Evolutionary conservation across 2,888 invertebrate genomes (phyloP).

Genomic region (Hemaris fuciformis): DNA sequence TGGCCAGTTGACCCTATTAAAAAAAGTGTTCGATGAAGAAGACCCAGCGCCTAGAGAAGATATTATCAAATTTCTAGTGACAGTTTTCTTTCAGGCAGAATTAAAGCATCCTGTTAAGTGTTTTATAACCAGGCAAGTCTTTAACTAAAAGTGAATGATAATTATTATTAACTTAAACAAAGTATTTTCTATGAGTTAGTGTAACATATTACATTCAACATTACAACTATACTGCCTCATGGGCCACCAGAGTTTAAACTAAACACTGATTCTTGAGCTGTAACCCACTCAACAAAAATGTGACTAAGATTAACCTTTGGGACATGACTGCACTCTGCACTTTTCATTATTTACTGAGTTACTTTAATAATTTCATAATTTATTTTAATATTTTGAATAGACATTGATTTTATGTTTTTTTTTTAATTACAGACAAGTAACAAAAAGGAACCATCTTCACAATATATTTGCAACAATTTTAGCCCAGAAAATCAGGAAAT

Average conservation of each 20-base stretch:
- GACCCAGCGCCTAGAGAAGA: slow-evolving; percentile 23
- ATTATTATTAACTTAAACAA: slow-evolving; percentile 4
- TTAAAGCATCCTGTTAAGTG: slow-evolving; percentile 69
- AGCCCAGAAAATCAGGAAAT: slow-evolving; percentile 34
- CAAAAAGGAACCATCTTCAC: slow-evolving; percentile 46
- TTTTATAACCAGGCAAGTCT: slow-evolving; percentile 55
- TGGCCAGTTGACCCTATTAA: slow-evolving; percentile 52
- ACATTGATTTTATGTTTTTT: too few relatives aligned
- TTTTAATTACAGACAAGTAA: slow-evolving; percentile 54
- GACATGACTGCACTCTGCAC: too few relatives aligned
- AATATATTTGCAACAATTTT: slow-evolving; percentile 44
- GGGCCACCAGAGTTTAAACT: too few relatives aligned
- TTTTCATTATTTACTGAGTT: too few relatives aligned
- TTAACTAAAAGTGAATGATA: not conserved
- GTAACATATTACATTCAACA: too few relatives aligned
- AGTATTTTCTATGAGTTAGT: too few relatives aligned
- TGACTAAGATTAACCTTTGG: too few relatives aligned
- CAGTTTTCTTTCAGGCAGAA: slow-evolving; percentile 55
- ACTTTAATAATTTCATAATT: too few relatives aligned
- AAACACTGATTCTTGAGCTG: too few relatives aligned
- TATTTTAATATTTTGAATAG: not conserved
- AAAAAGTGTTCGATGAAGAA: slow-evolving; percentile 36
- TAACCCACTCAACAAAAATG: too few relatives aligned
- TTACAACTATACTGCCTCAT: too few relatives aligned
- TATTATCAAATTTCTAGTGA: slow-evolving; percentile 47